These are phyloP conservation scores for Argentina silus DNA, from an alignment of 2,797 vertebrate species.

Conservation along the genomic window DNA sequence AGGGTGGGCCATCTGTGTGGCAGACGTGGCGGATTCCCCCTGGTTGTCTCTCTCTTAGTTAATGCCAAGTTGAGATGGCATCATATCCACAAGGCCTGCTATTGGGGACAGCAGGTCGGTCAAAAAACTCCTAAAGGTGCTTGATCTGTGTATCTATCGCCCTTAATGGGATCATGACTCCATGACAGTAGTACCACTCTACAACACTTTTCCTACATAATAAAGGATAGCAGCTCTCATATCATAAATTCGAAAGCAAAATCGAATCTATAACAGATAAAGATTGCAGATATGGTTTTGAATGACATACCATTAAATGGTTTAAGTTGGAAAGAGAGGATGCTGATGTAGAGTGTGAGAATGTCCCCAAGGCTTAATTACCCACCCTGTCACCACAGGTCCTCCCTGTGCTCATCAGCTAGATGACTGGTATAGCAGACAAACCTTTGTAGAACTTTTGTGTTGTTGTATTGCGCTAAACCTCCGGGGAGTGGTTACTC, in stretches of 20 bases:
- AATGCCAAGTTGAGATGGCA: conserved; percentile 49
- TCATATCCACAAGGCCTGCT: conserved; percentile 9
- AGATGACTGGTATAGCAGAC: conserved; percentile 63
- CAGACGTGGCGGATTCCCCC: conserved; percentile 58
- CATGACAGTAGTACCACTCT: neutral
- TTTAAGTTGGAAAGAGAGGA: conserved; percentile 13
- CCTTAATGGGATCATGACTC: neutral
- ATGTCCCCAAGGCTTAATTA: conserved; percentile 77
- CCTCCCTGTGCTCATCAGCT: conserved; percentile 66
- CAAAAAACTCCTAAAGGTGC: neutral
- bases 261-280: neutral
- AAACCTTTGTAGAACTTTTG: conserved; percentile 32
- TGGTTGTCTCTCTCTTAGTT: conserved; percentile 20
- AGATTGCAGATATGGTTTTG: neutral
- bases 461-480: conserved; percentile 28
- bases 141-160: neutral
- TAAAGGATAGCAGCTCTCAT: neutral
- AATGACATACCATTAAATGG: conserved; percentile 2
- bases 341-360: conserved; percentile 71
- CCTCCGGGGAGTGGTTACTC: conserved; percentile 45
- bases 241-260: neutral
- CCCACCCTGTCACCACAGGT: conserved; percentile 57
- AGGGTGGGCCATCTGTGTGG: conserved; percentile 70
- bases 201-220: neutral
- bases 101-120: neutral